These are phyloP conservation scores for Chaetodon auriga DNA, from an alignment of 2,113 vertebrate species.

Conservation along the genomic window DNA sequence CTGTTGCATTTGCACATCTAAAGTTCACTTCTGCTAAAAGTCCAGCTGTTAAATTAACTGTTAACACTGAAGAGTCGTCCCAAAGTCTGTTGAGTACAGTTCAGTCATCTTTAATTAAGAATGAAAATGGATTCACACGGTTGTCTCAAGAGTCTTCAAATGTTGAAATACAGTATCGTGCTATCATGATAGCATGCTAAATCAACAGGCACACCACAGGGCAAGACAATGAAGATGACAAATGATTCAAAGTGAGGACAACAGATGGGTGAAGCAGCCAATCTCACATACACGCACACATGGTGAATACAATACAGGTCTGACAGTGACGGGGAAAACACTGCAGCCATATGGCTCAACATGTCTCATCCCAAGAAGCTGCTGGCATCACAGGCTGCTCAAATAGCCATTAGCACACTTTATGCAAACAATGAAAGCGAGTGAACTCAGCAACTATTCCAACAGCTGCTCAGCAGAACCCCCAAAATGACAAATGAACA, in stretches of 20 bases:
- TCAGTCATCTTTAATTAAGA: constrained; percentile 8
- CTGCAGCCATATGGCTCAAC: constrained; percentile 56
- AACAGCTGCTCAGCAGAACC: constrained; percentile 69
- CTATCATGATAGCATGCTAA: background rate
- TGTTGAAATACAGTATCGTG: constrained; percentile 3
- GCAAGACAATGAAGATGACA: constrained; percentile 4
- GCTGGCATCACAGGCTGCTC: constrained; percentile 44
- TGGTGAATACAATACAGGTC: constrained; percentile 19
- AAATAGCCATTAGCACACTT: constrained; percentile 67
- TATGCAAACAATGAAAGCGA: constrained; percentile 55
- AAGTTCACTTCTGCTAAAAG: background rate
- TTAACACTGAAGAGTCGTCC: background rate
- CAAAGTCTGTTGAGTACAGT: background rate
- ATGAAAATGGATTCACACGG: background rate
- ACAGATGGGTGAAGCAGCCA: constrained; percentile 34
- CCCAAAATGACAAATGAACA: constrained; percentile 11
- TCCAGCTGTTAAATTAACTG: background rate
- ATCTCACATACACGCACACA: background rate
- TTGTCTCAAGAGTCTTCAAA: constrained; percentile 12
- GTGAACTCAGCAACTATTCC: constrained; percentile 39
- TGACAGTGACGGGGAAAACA: constrained; percentile 27
- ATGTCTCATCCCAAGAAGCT: constrained; percentile 47
- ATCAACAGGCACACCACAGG: background rate
- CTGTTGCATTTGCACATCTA: too few species aligned
- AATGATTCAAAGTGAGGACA: constrained; percentile 3